Evolutionary conservation across 2,113 vertebrate genomes (phyloP).

Genomic region (Aviceda subcristata): DNA sequence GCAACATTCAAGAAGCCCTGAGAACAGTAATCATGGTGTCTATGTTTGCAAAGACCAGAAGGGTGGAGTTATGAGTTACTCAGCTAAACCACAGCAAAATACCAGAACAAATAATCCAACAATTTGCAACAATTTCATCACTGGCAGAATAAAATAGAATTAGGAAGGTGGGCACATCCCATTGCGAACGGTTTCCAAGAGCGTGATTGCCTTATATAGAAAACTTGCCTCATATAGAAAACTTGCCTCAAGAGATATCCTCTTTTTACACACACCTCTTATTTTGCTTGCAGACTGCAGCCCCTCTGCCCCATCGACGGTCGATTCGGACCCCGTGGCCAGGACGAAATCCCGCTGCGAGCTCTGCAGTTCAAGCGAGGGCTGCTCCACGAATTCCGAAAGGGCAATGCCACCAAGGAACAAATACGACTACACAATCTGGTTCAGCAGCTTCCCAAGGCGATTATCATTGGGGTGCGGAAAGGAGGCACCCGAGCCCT

Average conservation of each 20-base stretch:
- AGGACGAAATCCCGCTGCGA: constrained; percentile 82
- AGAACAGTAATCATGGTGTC: not conserved
- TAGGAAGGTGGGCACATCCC: not conserved
- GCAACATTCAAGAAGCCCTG: not conserved
- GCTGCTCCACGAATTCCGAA: constrained; percentile 85
- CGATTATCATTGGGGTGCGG: constrained; percentile 94
- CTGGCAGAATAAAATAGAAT: not conserved
- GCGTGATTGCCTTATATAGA: not conserved
- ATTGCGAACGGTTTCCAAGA: not conserved
- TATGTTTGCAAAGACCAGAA: not conserved
- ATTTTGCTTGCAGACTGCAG: constrained; percentile 80
- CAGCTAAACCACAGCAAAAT: not conserved
- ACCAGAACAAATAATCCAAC: not conserved
- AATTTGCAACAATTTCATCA: not conserved
- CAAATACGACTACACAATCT: constrained; percentile 86
- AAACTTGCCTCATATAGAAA: not conserved
- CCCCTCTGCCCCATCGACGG: constrained; percentile 87
- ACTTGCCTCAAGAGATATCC: not conserved
- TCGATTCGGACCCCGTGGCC: constrained; percentile 69
- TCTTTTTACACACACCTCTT: not conserved
- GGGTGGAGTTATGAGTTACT: not conserved
- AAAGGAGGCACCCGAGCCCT: constrained; percentile 94
- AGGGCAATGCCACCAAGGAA: constrained; percentile 86
- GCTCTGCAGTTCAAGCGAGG: constrained; percentile 88
- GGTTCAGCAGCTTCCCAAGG: constrained; percentile 91